Evolutionary conservation across 1,140 invertebrate species (phyloP).

Genomic region (Ceratosolen fusciceps): DNA sequence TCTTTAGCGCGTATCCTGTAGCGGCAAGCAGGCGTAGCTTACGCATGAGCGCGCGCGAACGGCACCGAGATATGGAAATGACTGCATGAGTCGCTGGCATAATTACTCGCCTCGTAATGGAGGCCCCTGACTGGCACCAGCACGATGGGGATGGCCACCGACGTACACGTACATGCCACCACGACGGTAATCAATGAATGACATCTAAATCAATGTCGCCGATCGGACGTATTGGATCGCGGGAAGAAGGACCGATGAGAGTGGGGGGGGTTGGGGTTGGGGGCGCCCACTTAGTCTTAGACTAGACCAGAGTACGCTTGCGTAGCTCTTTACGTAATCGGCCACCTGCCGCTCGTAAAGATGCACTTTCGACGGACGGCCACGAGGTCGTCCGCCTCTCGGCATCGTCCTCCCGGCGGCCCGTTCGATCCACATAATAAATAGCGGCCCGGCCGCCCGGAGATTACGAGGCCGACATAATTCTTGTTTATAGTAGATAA

Average conservation of each 20-base stretch:
- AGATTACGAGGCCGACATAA: slow-evolving; percentile 69
- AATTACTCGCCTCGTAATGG: slow-evolving; percentile 68
- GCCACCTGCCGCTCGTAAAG: neutral
- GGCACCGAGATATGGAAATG: neutral
- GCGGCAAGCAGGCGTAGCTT: neutral
- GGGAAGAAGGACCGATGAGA: slow-evolving; percentile 42
- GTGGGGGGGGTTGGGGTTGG: slow-evolving; percentile 56
- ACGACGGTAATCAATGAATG: no score
- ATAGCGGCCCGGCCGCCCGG: slow-evolving; percentile 58
- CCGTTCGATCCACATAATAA: slow-evolving; percentile 63
- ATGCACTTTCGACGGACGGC: slow-evolving; percentile 46
- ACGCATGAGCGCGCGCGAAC: neutral
- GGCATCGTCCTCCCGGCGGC: slow-evolving; percentile 44
- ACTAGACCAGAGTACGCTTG: no score
- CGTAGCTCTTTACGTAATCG: slow-evolving; percentile 34
- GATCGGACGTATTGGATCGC: no score
- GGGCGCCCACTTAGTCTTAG: no score
- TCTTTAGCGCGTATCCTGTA: neutral
- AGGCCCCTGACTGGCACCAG: slow-evolving; percentile 68
- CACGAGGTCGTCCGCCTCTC: slow-evolving; percentile 21
- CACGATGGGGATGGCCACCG: no score
- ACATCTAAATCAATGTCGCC: no score
- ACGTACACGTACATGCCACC: no score
- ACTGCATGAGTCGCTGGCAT: slow-evolving; percentile 54
- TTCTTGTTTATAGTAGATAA: slow-evolving; percentile 71